phyloP scores from a whole-genome alignment of 1,140 invertebrate genomes.

The Musca domestica region DNA sequence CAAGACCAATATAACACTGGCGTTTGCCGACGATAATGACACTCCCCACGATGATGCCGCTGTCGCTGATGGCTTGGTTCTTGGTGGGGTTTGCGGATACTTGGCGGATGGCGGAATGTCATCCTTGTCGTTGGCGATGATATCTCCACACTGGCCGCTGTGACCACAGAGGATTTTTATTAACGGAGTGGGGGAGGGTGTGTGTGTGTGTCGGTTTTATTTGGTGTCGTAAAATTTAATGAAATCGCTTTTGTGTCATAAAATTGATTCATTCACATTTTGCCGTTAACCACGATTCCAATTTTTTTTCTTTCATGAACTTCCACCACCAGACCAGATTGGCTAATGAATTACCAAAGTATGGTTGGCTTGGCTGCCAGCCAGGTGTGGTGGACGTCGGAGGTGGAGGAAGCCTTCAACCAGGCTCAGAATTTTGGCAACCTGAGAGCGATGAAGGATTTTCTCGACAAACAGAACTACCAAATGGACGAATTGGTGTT shows the following conservation, averaged over 20 bases:
- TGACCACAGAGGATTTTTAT: constrained; percentile 5
- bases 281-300: background rate
- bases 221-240: constrained; percentile 52
- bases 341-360: constrained; percentile 85
- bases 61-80: constrained; percentile 29
- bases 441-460: constrained; percentile 86
- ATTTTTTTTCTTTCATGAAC: constrained; percentile 39
- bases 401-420: constrained; percentile 84
- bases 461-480: constrained; percentile 73
- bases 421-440: constrained; percentile 70
- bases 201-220: constrained; percentile 29
- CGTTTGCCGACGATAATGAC: constrained; percentile 14
- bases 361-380: constrained; percentile 84
- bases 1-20: constrained; percentile 18
- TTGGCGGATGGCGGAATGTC: background rate
- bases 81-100: constrained; percentile 10
- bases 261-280: constrained; percentile 16
- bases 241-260: constrained; percentile 29
- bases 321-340: constrained; percentile 58
- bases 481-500: constrained; percentile 83
- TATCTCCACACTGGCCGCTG: background rate
- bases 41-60: constrained; percentile 6
- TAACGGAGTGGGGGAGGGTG: background rate
- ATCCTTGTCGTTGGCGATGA: background rate
- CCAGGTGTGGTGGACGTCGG: constrained; percentile 91